These are phyloP conservation scores for Leptinotarsa lineolata DNA, from an alignment of 1,140 invertebrate species.

Conservation along the genomic window DNA sequence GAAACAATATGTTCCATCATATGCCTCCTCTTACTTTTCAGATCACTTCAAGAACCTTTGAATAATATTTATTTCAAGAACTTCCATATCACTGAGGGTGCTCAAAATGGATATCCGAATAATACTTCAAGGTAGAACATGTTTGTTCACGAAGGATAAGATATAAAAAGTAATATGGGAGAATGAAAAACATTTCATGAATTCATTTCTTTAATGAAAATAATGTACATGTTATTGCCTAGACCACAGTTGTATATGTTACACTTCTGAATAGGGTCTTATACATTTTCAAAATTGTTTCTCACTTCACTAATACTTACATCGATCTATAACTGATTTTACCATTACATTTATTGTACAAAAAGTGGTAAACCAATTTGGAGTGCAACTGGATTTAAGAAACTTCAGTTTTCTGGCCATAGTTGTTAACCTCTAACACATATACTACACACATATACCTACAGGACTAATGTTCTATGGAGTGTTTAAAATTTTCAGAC, in stretches of 20 bases:
- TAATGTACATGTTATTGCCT: slow-evolving; percentile 59
- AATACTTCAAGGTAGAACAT: no score
- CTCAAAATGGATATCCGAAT: no score
- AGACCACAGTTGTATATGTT: slow-evolving; percentile 56
- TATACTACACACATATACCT: slow-evolving; percentile 57
- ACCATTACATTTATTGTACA: slow-evolving; percentile 15
- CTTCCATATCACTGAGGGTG: no score
- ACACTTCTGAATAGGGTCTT: slow-evolving; percentile 57
- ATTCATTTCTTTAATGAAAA: slow-evolving; percentile 59
- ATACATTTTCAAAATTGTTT: slow-evolving; percentile 34
- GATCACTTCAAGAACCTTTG: no score
- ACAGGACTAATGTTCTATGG: slow-evolving; percentile 46
- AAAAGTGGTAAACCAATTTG: slow-evolving; percentile 27
- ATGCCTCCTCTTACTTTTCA: no score
- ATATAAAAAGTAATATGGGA: no score
- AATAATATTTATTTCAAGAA: no score
- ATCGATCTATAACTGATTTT: slow-evolving; percentile 20
- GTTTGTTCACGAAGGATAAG: no score
- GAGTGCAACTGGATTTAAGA: slow-evolving; percentile 24
- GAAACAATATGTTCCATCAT: no score
- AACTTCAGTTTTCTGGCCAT: neutral
- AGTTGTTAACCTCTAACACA: slow-evolving; percentile 30
- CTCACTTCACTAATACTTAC: slow-evolving; percentile 20
- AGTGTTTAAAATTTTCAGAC: slow-evolving; percentile 32
- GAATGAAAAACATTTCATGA: slow-evolving; percentile 41